These are phyloP conservation scores for Nannoperca obscura DNA, from an alignment of 2,797 vertebrate genomes.

Conservation along the genomic window DNA sequence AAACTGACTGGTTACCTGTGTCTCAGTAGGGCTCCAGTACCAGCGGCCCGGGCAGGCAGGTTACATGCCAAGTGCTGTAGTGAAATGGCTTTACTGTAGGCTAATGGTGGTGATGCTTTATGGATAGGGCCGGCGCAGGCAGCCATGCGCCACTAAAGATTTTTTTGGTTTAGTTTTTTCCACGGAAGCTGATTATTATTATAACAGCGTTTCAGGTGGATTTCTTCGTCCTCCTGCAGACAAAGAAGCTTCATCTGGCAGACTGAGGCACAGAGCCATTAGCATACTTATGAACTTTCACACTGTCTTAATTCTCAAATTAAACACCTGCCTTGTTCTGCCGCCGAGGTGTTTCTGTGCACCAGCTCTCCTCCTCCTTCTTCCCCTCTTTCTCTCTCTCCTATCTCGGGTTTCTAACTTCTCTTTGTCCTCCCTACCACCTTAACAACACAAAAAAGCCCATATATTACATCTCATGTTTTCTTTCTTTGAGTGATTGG, in stretches of 20 bases:
- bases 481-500: background rate
- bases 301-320: constrained; percentile 84
- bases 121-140: constrained; percentile 29
- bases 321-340: constrained; percentile 80
- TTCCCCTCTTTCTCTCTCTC: background rate
- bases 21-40: constrained; percentile 19
- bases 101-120: constrained; percentile 35
- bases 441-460: background rate
- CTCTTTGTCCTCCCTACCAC: background rate
- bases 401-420: background rate
- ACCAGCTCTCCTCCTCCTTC: background rate
- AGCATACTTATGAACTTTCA: constrained; percentile 84
- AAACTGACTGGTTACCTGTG: constrained; percentile 5
- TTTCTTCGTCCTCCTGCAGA: constrained; percentile 56
- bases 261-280: constrained; percentile 68
- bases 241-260: constrained; percentile 69
- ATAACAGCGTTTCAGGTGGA: constrained; percentile 60
- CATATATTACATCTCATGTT: background rate
- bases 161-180: background rate
- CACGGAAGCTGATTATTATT: constrained; percentile 42
- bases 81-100: constrained; percentile 28
- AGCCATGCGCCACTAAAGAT: constrained; percentile 38
- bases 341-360: constrained; percentile 68
- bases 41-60: constrained; percentile 12
- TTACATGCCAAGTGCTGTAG: constrained; percentile 20